Conservation (phyloP, 1,140 invertebrate genomes). For the Hormaphis cornu region DNA sequence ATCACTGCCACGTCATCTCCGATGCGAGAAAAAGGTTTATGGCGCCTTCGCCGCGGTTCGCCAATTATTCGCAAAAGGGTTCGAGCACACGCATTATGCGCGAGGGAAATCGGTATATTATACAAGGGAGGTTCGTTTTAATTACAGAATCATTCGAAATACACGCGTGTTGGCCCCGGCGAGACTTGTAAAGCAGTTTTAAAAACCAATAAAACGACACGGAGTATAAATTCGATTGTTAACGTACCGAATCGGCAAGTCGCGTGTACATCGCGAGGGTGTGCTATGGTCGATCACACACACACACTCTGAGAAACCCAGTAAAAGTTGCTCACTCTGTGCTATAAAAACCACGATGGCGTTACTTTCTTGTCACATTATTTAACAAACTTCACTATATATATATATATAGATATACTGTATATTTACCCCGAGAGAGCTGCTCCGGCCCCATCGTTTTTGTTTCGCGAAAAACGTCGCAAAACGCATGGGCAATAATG, state of each 20-base stretch:
- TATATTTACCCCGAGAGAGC: not conserved
- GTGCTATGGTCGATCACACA: conserved; percentile 2
- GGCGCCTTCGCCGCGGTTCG: not conserved
- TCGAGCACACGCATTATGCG: not conserved
- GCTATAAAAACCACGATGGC: conserved; percentile 10
- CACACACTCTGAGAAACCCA: not conserved
- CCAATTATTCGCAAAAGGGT: conserved; percentile 23
- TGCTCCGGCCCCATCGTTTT: not conserved
- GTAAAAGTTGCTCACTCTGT: conserved; percentile 3
- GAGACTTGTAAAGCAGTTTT: conserved; percentile 29
- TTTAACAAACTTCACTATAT: not conserved
- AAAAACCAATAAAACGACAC: conserved; percentile 31
- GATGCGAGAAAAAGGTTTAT: not conserved
- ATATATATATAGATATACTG: too few species aligned
- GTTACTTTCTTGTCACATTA: conserved; percentile 15
- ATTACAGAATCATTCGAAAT: not conserved
- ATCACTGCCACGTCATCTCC: not conserved
- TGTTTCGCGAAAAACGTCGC: not conserved
- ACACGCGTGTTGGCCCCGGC: not conserved
- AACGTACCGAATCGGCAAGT: conserved; percentile 26
- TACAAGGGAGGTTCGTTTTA: conserved; percentile 24
- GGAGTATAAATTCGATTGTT: conserved; percentile 28
- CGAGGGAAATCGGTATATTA: conserved; percentile 23
- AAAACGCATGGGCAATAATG: too few species aligned
- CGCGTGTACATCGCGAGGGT: not conserved